A percentile compares a stretch with the other conserved stretches of the same genome.
Evolutionary conservation across 2,797 vertebrate species (phyloP).

Genomic region (Silurus lanzhouensis): DNA sequence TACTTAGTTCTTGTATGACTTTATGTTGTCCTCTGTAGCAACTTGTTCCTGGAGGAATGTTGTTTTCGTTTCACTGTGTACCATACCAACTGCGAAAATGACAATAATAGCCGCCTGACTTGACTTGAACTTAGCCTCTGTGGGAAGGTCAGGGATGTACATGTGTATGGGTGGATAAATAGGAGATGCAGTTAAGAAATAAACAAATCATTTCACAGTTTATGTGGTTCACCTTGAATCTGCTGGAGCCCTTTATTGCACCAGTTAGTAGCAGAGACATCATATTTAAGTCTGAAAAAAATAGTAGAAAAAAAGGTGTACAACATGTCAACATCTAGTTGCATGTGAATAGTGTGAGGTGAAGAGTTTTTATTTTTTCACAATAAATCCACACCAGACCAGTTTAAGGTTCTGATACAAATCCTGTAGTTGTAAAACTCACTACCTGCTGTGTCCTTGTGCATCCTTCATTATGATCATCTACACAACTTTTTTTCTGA

Average conservation of each 20-base stretch:
- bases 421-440: not conserved
- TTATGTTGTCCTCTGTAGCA: no score
- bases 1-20: no score
- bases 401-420: not conserved
- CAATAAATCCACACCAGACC: not conserved
- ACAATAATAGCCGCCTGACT: no score
- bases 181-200: not conserved
- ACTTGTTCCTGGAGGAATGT: no score
- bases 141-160: not conserved
- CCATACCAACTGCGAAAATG: no score
- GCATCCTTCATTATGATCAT: not conserved
- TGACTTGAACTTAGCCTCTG: not conserved
- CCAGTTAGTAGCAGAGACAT: not conserved
- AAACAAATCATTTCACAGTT: not conserved
- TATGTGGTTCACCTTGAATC: not conserved
- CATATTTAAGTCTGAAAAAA: not conserved
- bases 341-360: not conserved
- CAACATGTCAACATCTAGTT: not conserved
- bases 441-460: not conserved
- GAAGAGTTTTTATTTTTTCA: not conserved
- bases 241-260: not conserved
- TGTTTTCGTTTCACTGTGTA: no score
- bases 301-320: not conserved
- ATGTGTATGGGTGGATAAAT: not conserved
- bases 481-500: not conserved